phyloP scores from a whole-genome alignment of 1,140 invertebrate genomes.

The Brachionus sp. region DNA sequence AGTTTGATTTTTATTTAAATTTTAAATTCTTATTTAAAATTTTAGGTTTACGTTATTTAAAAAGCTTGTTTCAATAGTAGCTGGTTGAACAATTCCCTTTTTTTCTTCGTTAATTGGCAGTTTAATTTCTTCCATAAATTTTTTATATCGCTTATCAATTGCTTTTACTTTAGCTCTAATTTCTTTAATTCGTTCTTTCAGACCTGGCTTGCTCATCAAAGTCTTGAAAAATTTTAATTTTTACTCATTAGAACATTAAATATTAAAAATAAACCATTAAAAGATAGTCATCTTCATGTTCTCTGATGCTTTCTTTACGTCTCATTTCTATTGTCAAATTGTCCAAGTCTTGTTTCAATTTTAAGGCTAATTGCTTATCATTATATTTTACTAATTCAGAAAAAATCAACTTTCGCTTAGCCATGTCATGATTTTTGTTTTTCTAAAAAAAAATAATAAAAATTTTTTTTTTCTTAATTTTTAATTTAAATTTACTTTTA shows the following conservation, averaged over 20 bases:
- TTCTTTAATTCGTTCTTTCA: conserved; percentile 41
- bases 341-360: conserved; percentile 36
- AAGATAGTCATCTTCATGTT: conserved; percentile 11
- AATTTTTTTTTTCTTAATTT: not conserved
- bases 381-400: not conserved
- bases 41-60: conserved; percentile 10
- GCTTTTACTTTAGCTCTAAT: conserved; percentile 23
- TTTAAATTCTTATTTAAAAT: not conserved
- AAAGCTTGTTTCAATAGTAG: not conserved
- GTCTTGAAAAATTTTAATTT: not conserved
- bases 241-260: not conserved
- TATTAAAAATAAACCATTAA: not conserved
- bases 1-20: not conserved
- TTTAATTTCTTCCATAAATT: conserved; percentile 25
- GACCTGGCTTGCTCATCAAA: conserved; percentile 9
- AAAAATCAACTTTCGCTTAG: not conserved
- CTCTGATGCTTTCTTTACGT: conserved; percentile 8
- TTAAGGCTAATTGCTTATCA: not conserved
- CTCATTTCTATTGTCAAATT: conserved; percentile 34
- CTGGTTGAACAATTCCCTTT: not conserved
- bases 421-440: not conserved
- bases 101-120: not conserved
- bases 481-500: not conserved
- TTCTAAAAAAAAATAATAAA: not conserved
- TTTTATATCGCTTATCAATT: conserved; percentile 3